A percentile compares a stretch with the other conserved stretches of the same genome.
Evolutionary conservation across 2,797 vertebrate genomes (phyloP).

Genomic region (Melanotaenia nigrans): DNA sequence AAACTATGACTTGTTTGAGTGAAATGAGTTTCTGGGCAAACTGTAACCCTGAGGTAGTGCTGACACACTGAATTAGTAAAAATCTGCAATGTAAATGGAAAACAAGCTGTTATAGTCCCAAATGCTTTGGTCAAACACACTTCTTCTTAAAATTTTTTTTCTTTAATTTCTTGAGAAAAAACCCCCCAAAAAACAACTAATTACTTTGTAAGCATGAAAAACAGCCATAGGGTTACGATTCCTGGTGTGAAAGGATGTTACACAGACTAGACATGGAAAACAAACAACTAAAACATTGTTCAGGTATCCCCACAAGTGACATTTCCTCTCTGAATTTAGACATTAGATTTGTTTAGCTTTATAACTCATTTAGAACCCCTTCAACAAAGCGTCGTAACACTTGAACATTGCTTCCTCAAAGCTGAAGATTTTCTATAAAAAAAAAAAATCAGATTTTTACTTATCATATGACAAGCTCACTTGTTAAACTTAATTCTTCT

Average conservation of each 20-base stretch:
- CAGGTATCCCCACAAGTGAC: slow-evolving; percentile 1
- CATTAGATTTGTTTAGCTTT: neutral
- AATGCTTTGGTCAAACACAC: slow-evolving; percentile 20
- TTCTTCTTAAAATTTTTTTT: neutral
- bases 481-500: neutral
- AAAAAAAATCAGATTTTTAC: neutral
- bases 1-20: slow-evolving; percentile 48
- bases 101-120: slow-evolving; percentile 17
- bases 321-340: slow-evolving; percentile 12
- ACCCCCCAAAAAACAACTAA: neutral
- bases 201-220: neutral
- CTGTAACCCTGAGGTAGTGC: slow-evolving; percentile 32
- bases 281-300: neutral
- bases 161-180: neutral
- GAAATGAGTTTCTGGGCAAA: slow-evolving; percentile 32
- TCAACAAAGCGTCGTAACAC: neutral
- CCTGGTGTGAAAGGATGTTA: slow-evolving; percentile 2
- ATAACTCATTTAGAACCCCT: too few species aligned
- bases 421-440: neutral
- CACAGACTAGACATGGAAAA: slow-evolving; percentile 11
- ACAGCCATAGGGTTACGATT: neutral
- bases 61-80: slow-evolving; percentile 54
- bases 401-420: neutral
- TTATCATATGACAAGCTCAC: neutral
- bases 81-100: slow-evolving; percentile 20